A percentile compares a stretch with the other conserved stretches of the same genome.
These are phyloP conservation scores for Eulemur mongoz DNA, from an alignment of 2,797 vertebrate genomes.

Conservation along the genomic window DNA sequence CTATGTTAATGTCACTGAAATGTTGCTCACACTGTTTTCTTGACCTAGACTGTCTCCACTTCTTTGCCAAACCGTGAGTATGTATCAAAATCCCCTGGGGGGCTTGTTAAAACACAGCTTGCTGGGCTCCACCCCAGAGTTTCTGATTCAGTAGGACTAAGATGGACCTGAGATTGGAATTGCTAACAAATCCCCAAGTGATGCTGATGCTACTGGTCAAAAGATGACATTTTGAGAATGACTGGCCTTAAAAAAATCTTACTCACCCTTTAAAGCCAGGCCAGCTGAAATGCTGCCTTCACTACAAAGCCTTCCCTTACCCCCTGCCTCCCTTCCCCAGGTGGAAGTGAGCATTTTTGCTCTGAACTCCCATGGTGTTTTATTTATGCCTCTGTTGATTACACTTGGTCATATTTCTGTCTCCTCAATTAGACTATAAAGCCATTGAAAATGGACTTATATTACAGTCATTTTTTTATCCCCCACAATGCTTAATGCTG, in stretches of 20 bases:
- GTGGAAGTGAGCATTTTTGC: not conserved
- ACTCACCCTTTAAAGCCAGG: not conserved
- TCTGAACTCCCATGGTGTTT: not conserved
- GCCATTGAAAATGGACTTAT: not conserved
- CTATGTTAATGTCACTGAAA: not conserved
- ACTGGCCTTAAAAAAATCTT: not conserved
- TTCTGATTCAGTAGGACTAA: not conserved
- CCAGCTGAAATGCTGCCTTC: not conserved
- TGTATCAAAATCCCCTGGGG: not conserved
- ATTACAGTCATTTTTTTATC: not conserved
- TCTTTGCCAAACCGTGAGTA: not conserved
- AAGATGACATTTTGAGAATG: not conserved
- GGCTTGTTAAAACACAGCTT: not conserved
- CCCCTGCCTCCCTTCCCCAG: not conserved
- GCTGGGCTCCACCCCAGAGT: not conserved
- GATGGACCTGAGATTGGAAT: not conserved
- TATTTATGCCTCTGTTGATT: not conserved
- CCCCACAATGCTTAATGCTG: not conserved
- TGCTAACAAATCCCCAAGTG: constrained; percentile 2
- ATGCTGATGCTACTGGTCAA: not conserved
- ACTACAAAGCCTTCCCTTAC: not conserved
- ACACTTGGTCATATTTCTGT: not conserved
- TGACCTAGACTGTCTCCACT: not conserved
- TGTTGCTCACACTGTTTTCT: not conserved
- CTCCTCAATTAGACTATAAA: not conserved